These are phyloP conservation scores for Gambusia yucatana DNA, from an alignment of 2,797 vertebrate genomes.

Conservation along the genomic window DNA sequence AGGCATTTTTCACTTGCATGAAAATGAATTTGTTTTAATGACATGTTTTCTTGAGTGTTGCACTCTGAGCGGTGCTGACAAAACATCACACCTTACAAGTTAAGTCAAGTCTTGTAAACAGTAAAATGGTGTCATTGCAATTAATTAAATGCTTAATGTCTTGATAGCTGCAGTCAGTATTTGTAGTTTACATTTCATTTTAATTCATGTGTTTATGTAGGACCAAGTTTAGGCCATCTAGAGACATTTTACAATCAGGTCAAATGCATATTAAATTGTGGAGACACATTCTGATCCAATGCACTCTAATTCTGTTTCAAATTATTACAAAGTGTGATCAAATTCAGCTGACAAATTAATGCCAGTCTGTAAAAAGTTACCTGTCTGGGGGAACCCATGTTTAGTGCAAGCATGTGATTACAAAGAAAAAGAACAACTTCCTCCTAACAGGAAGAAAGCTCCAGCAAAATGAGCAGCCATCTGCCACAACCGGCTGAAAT, in stretches of 20 bases:
- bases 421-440: background rate
- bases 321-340: background rate
- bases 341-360: background rate
- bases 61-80: background rate
- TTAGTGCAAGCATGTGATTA: background rate
- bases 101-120: background rate
- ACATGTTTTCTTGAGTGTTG: background rate
- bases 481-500: background rate
- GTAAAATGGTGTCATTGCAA: background rate
- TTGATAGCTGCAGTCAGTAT: background rate
- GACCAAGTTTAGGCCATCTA: background rate
- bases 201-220: background rate
- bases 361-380: background rate
- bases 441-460: background rate
- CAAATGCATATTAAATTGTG: background rate
- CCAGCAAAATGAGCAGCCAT: background rate
- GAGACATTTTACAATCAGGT: background rate
- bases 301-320: background rate
- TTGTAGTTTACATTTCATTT: background rate
- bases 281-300: background rate
- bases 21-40: background rate
- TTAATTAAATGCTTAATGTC: background rate
- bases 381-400: background rate
- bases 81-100: background rate
- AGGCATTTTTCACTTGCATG: slow-evolving; percentile 1